phyloP scores from a whole-genome alignment of 2,113 vertebrate species.

The Calonectris borealis region DNA sequence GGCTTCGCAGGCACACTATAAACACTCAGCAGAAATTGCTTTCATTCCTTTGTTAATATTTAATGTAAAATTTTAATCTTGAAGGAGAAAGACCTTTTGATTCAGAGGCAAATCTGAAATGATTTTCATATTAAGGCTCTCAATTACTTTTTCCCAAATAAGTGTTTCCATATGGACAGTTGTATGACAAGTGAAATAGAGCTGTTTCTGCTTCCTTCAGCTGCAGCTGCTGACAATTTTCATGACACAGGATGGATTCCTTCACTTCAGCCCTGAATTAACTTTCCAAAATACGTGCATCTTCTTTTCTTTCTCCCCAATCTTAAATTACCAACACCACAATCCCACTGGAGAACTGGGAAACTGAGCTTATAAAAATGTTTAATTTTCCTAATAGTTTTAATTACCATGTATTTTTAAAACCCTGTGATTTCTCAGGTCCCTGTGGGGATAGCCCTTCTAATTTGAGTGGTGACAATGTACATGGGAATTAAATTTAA shows the following conservation, averaged over 20 bases:
- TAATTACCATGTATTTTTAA: slow-evolving; percentile 37
- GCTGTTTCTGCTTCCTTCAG: slow-evolving; percentile 19
- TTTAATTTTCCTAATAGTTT: slow-evolving; percentile 46
- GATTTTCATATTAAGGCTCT: slow-evolving; percentile 32
- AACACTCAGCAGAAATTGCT: slow-evolving; percentile 32
- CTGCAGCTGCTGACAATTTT: slow-evolving; percentile 38
- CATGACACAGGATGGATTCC: slow-evolving; percentile 20
- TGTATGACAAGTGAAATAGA: slow-evolving; percentile 25
- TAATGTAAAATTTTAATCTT: not conserved
- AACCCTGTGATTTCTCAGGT: not conserved
- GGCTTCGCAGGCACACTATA: not conserved
- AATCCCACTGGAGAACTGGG: not conserved
- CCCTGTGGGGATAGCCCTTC: slow-evolving; percentile 24
- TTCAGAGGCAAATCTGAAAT: slow-evolving; percentile 9
- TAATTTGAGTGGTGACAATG: slow-evolving; percentile 32
- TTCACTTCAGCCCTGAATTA: slow-evolving; percentile 8
- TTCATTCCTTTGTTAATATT: slow-evolving; percentile 43
- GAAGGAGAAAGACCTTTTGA: slow-evolving; percentile 7
- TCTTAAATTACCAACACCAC: not conserved
- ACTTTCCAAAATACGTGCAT: not conserved
- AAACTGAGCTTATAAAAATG: slow-evolving; percentile 5
- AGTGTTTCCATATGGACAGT: slow-evolving; percentile 37
- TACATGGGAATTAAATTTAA: slow-evolving; percentile 26
- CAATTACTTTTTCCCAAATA: slow-evolving; percentile 24
- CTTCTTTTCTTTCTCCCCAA: not conserved